Base-by-base conservation (phyloP, 2,113 vertebrate genomes). In the Nothocercus julius region DNA sequence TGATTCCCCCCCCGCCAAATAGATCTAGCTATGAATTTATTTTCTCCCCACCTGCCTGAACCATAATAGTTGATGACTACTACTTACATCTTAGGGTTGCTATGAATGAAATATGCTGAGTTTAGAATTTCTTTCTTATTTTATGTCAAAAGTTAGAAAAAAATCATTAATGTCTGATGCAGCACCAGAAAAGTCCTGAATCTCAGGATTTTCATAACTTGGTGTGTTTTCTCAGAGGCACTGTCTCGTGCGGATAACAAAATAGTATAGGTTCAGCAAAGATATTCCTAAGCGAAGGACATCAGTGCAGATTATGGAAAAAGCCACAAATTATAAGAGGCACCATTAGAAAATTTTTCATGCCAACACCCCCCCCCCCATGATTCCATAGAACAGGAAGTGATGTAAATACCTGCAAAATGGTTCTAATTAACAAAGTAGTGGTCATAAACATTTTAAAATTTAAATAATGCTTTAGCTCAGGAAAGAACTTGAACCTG, bases 51-150 rank as follows among this genome's bases (percentile, higher is more conserved):
- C 69, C 74, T 89, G 34, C 21, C 61, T 84, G 68, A 93, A 94
- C n/a, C 56, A 88, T 68, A 92, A 92, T 56, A 88, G 47, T 86
- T 92, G 22, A 36, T 90, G 93, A 90, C n/a, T 76, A 92, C 68
- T 79, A 79, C 69, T 89, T 94, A 87, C 66, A 93, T 66, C 61
- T 95, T 73, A 42, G 22, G 58, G 66, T 89, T 89, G 66, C 66
- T 87, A 66, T 45, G 81, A 87, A 90, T 84, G 86, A 86, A 73
- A 86, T 92, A 89, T 56, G 42, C 17, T 58, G 66, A 68, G 51
- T 89, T 92, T 36, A 64, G 58, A 34, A 66, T 82, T 95, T 82
- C 83, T 14, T 74, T 80, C 54, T 79, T 78, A 8, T 7, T 95
- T 93, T 56, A 14, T 76, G 81, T 73, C 80, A 93, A 81, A 32